phyloP scores from a whole-genome alignment of 2,888 invertebrate genomes.

The Hyposoter dolosus region DNA sequence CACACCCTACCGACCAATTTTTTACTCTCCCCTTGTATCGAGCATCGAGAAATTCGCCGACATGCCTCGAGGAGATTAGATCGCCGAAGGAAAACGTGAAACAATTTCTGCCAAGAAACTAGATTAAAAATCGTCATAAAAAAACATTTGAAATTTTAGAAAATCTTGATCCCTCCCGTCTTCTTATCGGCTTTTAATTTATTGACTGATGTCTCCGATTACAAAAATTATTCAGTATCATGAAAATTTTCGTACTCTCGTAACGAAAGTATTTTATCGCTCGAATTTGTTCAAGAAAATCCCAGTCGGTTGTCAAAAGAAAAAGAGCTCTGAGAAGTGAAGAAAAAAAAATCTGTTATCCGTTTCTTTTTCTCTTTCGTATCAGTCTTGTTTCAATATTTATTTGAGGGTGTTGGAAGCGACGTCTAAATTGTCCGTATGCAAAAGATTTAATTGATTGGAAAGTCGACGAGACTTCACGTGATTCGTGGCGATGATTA shows the following conservation, averaged over 20 bases:
- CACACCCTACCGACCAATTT: conserved; percentile 29
- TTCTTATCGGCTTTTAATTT: conserved; percentile 6
- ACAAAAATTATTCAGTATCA: not conserved
- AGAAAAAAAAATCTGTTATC: not conserved
- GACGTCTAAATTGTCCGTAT: conserved; percentile 5
- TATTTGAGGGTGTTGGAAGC: not conserved
- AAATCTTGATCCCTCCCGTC: not conserved
- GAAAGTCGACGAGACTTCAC: not conserved
- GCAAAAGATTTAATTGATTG: conserved; percentile 23
- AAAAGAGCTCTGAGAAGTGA: not conserved
- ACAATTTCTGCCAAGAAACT: not conserved
- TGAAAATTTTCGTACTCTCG: not conserved
- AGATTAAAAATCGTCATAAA: not conserved
- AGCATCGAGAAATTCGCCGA: conserved; percentile 57
- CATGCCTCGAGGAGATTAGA: conserved; percentile 3
- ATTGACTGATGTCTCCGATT: not conserved
- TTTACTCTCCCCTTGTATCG: conserved; percentile 39
- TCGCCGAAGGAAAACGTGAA: not conserved
- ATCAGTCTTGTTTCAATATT: conserved; percentile 5
- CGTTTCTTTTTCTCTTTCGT: not conserved
- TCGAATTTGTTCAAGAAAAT: conserved; percentile 27
- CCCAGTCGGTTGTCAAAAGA: not conserved
- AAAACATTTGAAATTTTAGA: not conserved
- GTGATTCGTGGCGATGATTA: not conserved
- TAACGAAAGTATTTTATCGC: not conserved